Percentiles rank a stretch among this genome's conserved stretches.
phyloP scores from a whole-genome alignment of 2,797 vertebrate species.

The Dermochelys coriacea region DNA sequence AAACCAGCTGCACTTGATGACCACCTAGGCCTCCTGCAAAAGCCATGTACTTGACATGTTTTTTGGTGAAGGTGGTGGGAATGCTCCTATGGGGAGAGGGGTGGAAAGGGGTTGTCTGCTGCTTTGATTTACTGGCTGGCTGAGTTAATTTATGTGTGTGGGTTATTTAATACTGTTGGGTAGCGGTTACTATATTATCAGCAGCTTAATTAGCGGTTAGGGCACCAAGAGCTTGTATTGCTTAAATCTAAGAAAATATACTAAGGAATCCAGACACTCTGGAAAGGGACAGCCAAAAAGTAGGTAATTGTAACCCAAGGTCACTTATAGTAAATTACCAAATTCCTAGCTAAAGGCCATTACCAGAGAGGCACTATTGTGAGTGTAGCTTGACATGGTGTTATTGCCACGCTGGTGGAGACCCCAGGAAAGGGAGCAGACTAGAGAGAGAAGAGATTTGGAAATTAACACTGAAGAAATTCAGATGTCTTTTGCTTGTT shows the following conservation, averaged over 20 bases:
- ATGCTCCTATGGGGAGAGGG: background rate
- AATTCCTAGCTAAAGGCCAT: background rate
- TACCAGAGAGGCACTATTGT: background rate
- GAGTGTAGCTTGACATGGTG: background rate
- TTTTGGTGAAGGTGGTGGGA: background rate
- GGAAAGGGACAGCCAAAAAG: background rate
- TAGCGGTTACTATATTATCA: background rate
- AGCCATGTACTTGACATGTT: background rate
- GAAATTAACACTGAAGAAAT: background rate
- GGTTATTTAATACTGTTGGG: background rate
- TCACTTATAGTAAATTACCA: background rate
- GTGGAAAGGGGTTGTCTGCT: background rate
- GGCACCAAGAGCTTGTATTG: background rate
- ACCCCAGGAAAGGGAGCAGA: background rate
- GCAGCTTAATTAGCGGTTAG: background rate
- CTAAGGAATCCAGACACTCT: background rate
- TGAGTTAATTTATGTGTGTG: background rate
- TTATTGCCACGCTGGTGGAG: background rate
- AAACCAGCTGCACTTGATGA: background rate
- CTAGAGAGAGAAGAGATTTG: background rate
- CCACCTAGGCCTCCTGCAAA: background rate
- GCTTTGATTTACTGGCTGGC: background rate
- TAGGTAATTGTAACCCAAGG: background rate
- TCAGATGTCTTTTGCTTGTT: constrained; percentile 50
- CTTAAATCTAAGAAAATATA: background rate